Conservation (phyloP, 1,140 invertebrate genomes). For the Physella acuta region DNA sequence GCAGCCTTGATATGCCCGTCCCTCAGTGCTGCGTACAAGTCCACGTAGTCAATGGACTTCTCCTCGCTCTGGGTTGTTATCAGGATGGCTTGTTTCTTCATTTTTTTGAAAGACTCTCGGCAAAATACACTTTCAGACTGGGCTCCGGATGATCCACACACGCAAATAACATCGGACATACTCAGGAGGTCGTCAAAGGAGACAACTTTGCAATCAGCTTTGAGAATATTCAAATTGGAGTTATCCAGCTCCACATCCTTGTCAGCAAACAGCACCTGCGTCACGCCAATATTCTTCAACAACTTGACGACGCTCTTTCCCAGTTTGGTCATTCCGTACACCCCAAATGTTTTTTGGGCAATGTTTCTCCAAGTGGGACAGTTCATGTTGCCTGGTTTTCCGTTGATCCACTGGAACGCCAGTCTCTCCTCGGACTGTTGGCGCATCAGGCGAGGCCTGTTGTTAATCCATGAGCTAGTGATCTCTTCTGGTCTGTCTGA, state of each 20-base stretch:
- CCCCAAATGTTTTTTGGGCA: constrained; percentile 77
- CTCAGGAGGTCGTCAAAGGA: constrained; percentile 55
- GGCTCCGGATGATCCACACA: constrained; percentile 38
- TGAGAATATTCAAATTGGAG: constrained; percentile 53
- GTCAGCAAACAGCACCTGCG: constrained; percentile 48
- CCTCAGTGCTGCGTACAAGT: constrained; percentile 53
- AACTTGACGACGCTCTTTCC: constrained; percentile 68
- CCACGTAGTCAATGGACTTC: constrained; percentile 44
- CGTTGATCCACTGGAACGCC: constrained; percentile 22
- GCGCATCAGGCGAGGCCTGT: neutral
- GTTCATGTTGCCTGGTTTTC: constrained; percentile 14
- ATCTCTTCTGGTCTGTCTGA: neutral
- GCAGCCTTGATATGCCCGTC: constrained; percentile 39
- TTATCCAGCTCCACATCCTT: constrained; percentile 67
- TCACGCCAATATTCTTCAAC: constrained; percentile 67
- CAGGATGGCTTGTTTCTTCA: constrained; percentile 59
- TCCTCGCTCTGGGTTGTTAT: constrained; percentile 47
- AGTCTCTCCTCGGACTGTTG: constrained; percentile 13
- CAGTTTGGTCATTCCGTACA: constrained; percentile 78
- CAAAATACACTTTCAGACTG: constrained; percentile 42
- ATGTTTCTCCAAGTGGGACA: constrained; percentile 66
- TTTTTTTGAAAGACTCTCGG: constrained; percentile 46
- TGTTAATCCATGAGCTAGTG: constrained; percentile 1
- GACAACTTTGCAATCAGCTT: constrained; percentile 17
- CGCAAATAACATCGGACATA: constrained; percentile 52